These are phyloP conservation scores for Drosophila meridionalis DNA, from an alignment of 2,888 invertebrate genomes.

Conservation along the genomic window DNA sequence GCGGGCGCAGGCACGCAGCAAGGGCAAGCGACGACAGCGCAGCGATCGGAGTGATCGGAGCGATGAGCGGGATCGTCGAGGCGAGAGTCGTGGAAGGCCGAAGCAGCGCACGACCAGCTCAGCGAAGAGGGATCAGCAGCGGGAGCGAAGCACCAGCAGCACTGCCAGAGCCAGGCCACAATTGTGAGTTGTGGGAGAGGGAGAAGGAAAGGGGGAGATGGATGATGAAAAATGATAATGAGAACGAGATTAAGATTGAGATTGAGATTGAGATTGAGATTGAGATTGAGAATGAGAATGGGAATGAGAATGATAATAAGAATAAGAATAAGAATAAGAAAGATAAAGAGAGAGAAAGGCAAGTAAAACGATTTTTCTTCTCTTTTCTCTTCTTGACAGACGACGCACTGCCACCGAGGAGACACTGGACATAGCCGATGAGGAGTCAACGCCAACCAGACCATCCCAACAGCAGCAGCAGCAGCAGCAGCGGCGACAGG, in stretches of 20 bases:
- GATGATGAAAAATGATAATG: too few species aligned
- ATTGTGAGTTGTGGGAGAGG: constrained; percentile 61
- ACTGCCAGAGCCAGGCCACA: constrained; percentile 60
- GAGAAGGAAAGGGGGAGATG: too few species aligned
- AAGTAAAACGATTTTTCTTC: background rate
- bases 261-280: too few species aligned
- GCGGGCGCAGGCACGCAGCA: constrained; percentile 57
- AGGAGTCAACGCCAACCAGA: constrained; percentile 65
- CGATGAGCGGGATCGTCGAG: constrained; percentile 40
- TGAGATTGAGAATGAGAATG: too few species aligned
- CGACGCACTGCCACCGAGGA: constrained; percentile 82
- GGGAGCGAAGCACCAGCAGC: constrained; percentile 77
- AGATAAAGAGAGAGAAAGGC: background rate
- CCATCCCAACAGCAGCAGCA: constrained; percentile 42
- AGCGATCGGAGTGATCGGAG: constrained; percentile 51
- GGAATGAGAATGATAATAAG: too few species aligned
- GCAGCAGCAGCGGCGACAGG: constrained; percentile 48
- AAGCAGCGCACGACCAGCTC: constrained; percentile 60
- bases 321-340: too few species aligned
- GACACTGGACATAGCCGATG: constrained; percentile 76
- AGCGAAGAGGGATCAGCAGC: constrained; percentile 44
- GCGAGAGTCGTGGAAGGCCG: constrained; percentile 53
- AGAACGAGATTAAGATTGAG: too few species aligned
- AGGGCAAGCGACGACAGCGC: constrained; percentile 54
- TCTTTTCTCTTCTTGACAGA: constrained; percentile 36